phyloP scores from a whole-genome alignment of 2,888 invertebrate genomes.

The Harpalus rufipes region DNA sequence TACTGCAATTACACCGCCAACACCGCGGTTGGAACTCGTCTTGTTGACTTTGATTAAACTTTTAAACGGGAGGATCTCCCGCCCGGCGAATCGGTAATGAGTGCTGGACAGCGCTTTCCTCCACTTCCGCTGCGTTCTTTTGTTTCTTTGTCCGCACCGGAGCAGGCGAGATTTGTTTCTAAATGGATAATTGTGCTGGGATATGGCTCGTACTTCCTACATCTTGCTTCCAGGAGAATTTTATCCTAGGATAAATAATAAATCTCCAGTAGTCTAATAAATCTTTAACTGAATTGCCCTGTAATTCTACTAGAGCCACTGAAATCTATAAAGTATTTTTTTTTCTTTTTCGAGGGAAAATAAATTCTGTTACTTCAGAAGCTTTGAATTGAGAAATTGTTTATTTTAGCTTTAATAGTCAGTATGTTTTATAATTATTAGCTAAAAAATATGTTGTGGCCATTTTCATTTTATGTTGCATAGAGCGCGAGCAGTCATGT shows the following conservation, averaged over 20 bases:
- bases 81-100: slow-evolving; percentile 42
- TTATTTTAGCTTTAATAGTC: too few species aligned
- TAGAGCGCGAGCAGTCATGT: too few species aligned
- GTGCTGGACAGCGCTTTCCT: slow-evolving; percentile 9
- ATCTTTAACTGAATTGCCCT: slow-evolving; percentile 34
- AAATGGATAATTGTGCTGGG: slow-evolving; percentile 35
- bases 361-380: slow-evolving; percentile 12
- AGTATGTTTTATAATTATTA: too few species aligned
- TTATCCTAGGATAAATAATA: slow-evolving; percentile 37
- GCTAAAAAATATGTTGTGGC: too few species aligned
- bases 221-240: slow-evolving; percentile 9
- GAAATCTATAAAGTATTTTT: slow-evolving; percentile 50
- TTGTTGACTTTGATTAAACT: slow-evolving; percentile 51
- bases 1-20: slow-evolving; percentile 18
- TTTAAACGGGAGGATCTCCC: slow-evolving; percentile 26
- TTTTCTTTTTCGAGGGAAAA: slow-evolving; percentile 12
- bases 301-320: slow-evolving; percentile 23
- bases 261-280: slow-evolving; percentile 35
- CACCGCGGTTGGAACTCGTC: not conserved
- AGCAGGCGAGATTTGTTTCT: slow-evolving; percentile 32
- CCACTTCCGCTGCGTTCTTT: slow-evolving; percentile 7
- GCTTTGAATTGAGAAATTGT: not conserved
- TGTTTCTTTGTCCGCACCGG: slow-evolving; percentile 14
- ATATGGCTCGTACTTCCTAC: slow-evolving; percentile 24
- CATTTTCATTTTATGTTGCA: too few species aligned